A percentile compares a stretch with the other conserved stretches of the same genome.
phyloP scores from a whole-genome alignment of 2,797 vertebrate species.

The Danionella dracula region DNA sequence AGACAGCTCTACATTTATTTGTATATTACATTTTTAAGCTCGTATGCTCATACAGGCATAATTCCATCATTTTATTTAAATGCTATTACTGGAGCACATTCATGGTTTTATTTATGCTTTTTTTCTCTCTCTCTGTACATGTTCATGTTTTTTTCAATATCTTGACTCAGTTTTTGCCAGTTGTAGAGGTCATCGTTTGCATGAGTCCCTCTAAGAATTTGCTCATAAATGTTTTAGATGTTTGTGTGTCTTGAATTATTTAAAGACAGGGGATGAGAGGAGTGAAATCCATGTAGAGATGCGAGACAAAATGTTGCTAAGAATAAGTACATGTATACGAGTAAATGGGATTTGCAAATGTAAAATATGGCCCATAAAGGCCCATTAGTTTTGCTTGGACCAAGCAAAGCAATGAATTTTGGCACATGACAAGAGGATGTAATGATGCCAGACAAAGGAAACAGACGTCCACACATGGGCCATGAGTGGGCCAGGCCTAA shows the following conservation, averaged over 20 bases:
- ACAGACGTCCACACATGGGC: too few relatives aligned
- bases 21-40: slow-evolving; percentile 2
- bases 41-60: slow-evolving; percentile 7
- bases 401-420: too few relatives aligned
- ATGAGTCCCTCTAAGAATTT: not conserved
- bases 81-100: not conserved
- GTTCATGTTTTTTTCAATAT: slow-evolving; percentile 7
- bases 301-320: not conserved
- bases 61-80: slow-evolving; percentile 1
- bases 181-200: not conserved
- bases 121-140: not conserved
- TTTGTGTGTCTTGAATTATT: slow-evolving; percentile 20
- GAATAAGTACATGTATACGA: not conserved
- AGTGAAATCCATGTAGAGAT: slow-evolving; percentile 1
- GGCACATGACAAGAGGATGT: too few relatives aligned
- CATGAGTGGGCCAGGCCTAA: too few relatives aligned
- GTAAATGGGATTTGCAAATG: too few relatives aligned
- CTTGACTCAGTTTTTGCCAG: not conserved
- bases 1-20: not conserved
- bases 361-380: too few relatives aligned
- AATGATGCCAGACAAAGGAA: too few relatives aligned
- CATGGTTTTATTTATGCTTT: slow-evolving; percentile 7
- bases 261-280: slow-evolving; percentile 5
- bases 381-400: too few relatives aligned
- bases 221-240: slow-evolving; percentile 20